These are phyloP conservation scores for Neofelis nebulosa DNA, from an alignment of 2,113 vertebrate genomes.

Conservation along the genomic window DNA sequence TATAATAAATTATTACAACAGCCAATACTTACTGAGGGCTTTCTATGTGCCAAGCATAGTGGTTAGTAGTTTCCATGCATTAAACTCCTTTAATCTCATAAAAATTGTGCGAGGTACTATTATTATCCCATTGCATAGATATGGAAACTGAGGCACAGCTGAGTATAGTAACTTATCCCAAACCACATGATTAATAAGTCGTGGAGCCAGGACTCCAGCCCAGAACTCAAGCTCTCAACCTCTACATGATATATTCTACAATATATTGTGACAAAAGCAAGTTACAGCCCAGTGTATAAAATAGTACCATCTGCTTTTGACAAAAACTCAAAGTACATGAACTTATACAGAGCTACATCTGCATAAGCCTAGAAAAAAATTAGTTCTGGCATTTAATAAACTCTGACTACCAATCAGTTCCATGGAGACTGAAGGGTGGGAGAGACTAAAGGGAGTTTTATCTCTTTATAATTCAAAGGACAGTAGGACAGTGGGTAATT, in stretches of 20 bases:
- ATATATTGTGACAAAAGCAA: not conserved
- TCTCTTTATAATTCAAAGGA: not conserved
- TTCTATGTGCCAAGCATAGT: not conserved
- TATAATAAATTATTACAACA: not conserved
- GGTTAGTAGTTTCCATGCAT: not conserved
- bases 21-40: not conserved
- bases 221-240: not conserved
- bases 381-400: not conserved
- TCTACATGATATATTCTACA: not conserved
- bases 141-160: not conserved
- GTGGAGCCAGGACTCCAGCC: not conserved
- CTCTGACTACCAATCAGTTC: not conserved
- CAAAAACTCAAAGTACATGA: not conserved
- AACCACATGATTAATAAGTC: not conserved
- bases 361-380: not conserved
- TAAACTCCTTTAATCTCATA: not conserved
- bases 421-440: accelerated
- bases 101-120: not conserved
- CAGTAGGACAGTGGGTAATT: not conserved
- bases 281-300: not conserved
- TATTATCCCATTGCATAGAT: not conserved
- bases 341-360: not conserved
- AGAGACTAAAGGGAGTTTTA: not conserved
- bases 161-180: not conserved
- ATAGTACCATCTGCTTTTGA: not conserved